phyloP scores from a whole-genome alignment of 2,888 invertebrate species.

The Salticus scenicus region DNA sequence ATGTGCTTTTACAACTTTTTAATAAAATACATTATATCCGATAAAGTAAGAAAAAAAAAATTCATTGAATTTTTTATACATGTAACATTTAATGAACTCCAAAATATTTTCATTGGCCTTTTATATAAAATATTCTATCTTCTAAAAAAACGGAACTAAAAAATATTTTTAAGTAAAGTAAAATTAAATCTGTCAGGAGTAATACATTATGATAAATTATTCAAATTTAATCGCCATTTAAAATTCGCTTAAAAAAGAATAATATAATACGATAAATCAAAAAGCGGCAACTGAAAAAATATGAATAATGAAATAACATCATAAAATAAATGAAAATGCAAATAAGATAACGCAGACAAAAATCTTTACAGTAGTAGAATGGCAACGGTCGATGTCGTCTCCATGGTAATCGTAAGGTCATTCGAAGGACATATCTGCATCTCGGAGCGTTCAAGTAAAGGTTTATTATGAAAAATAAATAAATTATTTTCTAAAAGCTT shows the following conservation, averaged over 20 bases:
- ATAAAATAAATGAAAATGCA: conserved; percentile 58
- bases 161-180: too few relatives aligned
- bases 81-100: too few relatives aligned
- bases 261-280: too few relatives aligned
- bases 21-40: too few relatives aligned
- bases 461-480: conserved; percentile 2
- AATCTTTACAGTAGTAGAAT: conserved; percentile 44
- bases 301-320: conserved; percentile 57
- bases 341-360: conserved; percentile 44
- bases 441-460: background rate
- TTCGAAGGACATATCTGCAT: conserved; percentile 48
- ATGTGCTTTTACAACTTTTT: too few relatives aligned
- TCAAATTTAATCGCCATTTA: conserved; percentile 12
- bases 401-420: conserved; percentile 55
- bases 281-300: conserved; percentile 6
- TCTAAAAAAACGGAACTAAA: too few relatives aligned
- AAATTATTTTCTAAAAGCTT: background rate
- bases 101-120: too few relatives aligned
- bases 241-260: background rate
- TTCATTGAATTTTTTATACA: too few relatives aligned
- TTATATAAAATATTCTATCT: too few relatives aligned
- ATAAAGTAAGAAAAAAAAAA: too few relatives aligned
- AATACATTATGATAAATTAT: conserved; percentile 4
- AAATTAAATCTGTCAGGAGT: background rate
- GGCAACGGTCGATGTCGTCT: conserved; percentile 53